A percentile compares a stretch with the other conserved stretches of the same genome.
These are phyloP conservation scores for Rhopalosiphum maidis DNA, from an alignment of 1,140 invertebrate genomes.

Conservation along the genomic window DNA sequence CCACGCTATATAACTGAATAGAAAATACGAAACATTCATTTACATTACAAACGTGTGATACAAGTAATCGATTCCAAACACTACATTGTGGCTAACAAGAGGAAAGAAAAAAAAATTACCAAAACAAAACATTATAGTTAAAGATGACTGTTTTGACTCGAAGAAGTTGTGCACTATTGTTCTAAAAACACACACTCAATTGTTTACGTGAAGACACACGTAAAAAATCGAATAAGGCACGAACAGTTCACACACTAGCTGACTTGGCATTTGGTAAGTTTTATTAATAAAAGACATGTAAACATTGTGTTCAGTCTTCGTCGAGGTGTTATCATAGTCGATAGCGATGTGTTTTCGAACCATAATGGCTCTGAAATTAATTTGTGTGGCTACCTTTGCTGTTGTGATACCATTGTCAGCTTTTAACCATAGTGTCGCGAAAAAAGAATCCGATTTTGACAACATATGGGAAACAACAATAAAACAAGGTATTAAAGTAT, in stretches of 20 bases:
- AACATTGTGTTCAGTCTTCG: conserved; percentile 21
- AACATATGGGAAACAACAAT: neutral
- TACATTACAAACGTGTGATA: conserved; percentile 20
- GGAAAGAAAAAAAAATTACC: conserved; percentile 5
- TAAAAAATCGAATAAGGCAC: conserved; percentile 20
- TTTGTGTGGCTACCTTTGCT: neutral
- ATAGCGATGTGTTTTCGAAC: conserved; percentile 5
- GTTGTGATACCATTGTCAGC: neutral
- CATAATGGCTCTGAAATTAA: neutral
- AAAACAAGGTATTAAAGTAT: neutral
- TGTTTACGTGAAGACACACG: neutral
- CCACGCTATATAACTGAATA: neutral
- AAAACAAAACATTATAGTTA: conserved; percentile 1
- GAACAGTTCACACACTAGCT: conserved; percentile 35
- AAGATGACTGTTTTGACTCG: conserved; percentile 42
- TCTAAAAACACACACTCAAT: neutral
- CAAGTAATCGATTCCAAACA: conserved; percentile 21
- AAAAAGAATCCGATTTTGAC: neutral
- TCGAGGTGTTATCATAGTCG: neutral
- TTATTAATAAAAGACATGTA: conserved; percentile 37
- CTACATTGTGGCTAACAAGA: neutral
- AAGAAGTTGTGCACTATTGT: neutral
- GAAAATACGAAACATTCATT: neutral
- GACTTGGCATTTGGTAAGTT: conserved; percentile 21
- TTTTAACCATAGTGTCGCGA: no score